Evolutionary conservation across 1,140 invertebrate species (phyloP), one percentile per base, ranked within the genome.

Genomic region (Whitmania pigra): DNA sequence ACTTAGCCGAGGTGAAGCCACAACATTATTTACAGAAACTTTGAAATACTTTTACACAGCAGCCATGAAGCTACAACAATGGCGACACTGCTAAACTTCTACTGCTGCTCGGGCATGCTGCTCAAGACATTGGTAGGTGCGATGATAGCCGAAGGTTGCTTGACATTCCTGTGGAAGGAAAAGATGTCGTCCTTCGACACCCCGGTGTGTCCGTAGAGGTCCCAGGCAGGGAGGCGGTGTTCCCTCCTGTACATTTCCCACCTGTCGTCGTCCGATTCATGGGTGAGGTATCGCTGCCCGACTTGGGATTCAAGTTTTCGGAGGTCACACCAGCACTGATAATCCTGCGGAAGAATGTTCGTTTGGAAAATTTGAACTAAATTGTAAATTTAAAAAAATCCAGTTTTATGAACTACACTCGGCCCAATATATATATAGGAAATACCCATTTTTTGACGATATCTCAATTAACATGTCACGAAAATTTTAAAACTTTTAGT

Each of bases 251-350:
- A 87, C 25, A 80, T 78, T 73, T 89, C 87, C 93, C 94, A 97
- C 69, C 93, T 87, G 27, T 88, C 87, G 82, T 98, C 95, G 81
- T 99, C 95, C 20, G 92, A 93, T 81, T 95, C 90, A 78, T 97
- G 94, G 43, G 95, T 97, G 73, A 97, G 85, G 83, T 96, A 98
- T 36, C 95, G 87, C 74, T 86, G 83, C 53, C 88, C 86, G 17
- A 96, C 89, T 79, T 89, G 86, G 22, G 83, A 84, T 83, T 99
- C 96, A 53, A 99, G 84, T 76, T 89, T 87, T 55, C 93, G 86
- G 71, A 99, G 84, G 83, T 99, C 95, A 76, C 88, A 89, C 92
- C 94, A 98, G 0, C 93, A 94, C 83, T 94, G 88, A 82, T 91
- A 93, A 83, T 95, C 93, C 89, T 97, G 83, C 53, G 81, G 78